Conservation (phyloP, 2,888 invertebrate genomes). For the Macrophya annulata region DNA sequence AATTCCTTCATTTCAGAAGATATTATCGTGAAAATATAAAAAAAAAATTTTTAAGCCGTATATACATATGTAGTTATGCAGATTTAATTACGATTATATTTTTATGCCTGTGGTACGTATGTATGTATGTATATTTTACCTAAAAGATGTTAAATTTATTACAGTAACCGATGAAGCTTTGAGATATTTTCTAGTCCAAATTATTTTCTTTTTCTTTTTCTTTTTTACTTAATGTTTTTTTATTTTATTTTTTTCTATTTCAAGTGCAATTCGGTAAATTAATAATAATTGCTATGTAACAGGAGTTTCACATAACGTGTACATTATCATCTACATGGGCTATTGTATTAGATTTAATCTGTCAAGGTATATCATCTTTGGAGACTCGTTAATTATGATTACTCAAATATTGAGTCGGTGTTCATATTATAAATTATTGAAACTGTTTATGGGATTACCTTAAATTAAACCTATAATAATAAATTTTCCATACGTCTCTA, state of each 20-base stretch:
- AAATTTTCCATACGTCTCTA: conserved; percentile 6
- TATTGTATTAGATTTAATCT: conserved; percentile 42
- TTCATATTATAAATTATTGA: conserved; percentile 49
- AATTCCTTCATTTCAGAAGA: neutral
- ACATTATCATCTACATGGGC: conserved; percentile 16
- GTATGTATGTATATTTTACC: conserved; percentile 29
- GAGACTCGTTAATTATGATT: conserved; percentile 37
- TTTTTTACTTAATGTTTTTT: conserved; percentile 50
- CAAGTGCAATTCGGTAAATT: conserved; percentile 8
- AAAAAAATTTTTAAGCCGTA: neutral
- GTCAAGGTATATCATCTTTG: conserved; percentile 52
- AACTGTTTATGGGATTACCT: conserved; percentile 34
- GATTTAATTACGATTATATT: conserved; percentile 21
- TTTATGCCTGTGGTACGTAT: conserved; percentile 45
- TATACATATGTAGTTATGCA: neutral
- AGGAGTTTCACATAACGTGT: neutral
- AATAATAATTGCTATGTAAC: conserved; percentile 5
- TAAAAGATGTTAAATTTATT: conserved; percentile 35
- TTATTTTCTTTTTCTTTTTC: neutral
- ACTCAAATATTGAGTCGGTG: conserved; percentile 48
- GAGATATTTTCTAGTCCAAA: conserved; percentile 35
- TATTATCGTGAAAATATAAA: neutral
- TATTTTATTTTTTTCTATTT: conserved; percentile 58
- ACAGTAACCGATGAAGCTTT: conserved; percentile 15
- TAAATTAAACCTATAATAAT: neutral